Percentiles rank a stretch among this genome's conserved stretches.
Evolutionary conservation across 2,797 vertebrate species (phyloP).

Genomic region (Crenichthys baileyi): DNA sequence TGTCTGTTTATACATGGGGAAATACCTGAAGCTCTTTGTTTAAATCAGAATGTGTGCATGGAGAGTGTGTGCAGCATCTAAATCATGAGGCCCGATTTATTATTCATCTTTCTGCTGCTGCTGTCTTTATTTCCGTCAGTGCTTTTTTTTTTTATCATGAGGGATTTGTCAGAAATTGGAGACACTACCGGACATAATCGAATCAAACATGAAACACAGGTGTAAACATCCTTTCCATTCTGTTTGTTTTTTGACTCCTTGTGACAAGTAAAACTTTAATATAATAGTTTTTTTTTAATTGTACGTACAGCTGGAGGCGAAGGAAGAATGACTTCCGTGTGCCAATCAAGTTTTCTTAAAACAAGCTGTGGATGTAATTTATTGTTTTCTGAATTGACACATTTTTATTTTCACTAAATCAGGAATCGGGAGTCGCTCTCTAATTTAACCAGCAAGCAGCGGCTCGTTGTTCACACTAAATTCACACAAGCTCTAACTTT

Average conservation of each 20-base stretch:
- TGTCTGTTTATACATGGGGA: not conserved
- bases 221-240: slow-evolving; percentile 53
- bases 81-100: not conserved
- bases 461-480: slow-evolving; percentile 66
- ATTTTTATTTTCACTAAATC: slow-evolving; percentile 27
- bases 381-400: slow-evolving; percentile 74
- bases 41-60: not conserved
- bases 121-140: not conserved
- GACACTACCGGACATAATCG: slow-evolving; percentile 66
- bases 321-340: slow-evolving; percentile 74
- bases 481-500: slow-evolving; percentile 57
- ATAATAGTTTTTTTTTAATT: slow-evolving; percentile 48
- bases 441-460: slow-evolving; percentile 27
- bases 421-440: slow-evolving; percentile 25
- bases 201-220: slow-evolving; percentile 64
- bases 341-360: slow-evolving; percentile 70
- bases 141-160: slow-evolving; percentile 56
- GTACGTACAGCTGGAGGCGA: slow-evolving; percentile 75
- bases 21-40: not conserved
- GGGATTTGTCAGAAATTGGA: not conserved
- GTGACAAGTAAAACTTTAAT: slow-evolving; percentile 60
- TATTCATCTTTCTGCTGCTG: slow-evolving; percentile 56
- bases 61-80: no score
- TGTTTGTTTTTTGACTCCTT: slow-evolving; percentile 55
- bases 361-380: slow-evolving; percentile 79